phyloP scores from a whole-genome alignment of 2,797 vertebrate genomes.

The Myotis myotis region DNA sequence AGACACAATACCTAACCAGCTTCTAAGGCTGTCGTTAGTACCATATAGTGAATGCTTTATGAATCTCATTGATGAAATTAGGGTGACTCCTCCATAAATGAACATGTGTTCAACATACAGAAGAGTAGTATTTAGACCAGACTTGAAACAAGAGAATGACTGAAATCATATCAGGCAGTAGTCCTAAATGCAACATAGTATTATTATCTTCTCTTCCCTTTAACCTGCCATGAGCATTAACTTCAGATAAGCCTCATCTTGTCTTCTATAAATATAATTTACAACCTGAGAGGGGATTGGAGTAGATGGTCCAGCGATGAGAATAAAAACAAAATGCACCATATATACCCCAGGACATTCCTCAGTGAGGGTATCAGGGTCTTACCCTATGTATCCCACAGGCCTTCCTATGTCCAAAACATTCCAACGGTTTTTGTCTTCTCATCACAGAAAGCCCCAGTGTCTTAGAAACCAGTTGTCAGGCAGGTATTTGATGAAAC shows the following conservation, averaged over 20 bases:
- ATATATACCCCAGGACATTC: background rate
- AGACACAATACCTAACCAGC: background rate
- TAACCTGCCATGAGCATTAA: background rate
- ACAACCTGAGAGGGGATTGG: background rate
- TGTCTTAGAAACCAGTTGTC: background rate
- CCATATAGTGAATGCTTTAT: background rate
- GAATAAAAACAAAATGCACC: background rate
- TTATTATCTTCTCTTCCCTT: background rate
- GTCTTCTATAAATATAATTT: slow-evolving; percentile 2
- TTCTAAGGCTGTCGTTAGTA: background rate
- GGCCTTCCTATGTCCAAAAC: background rate
- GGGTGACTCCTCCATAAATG: background rate
- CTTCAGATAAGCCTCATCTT: background rate
- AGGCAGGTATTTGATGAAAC: slow-evolving; percentile 7
- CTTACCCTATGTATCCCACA: background rate
- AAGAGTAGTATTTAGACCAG: background rate
- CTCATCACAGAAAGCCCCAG: background rate
- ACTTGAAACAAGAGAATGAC: background rate
- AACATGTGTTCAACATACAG: background rate
- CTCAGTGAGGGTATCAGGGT: background rate
- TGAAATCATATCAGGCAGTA: background rate
- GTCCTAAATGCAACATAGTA: background rate
- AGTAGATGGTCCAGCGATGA: background rate
- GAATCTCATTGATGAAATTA: background rate
- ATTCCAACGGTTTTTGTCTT: background rate